Evolutionary conservation across 2,113 vertebrate genomes (phyloP).

Genomic region (Eurypyga helias): DNA sequence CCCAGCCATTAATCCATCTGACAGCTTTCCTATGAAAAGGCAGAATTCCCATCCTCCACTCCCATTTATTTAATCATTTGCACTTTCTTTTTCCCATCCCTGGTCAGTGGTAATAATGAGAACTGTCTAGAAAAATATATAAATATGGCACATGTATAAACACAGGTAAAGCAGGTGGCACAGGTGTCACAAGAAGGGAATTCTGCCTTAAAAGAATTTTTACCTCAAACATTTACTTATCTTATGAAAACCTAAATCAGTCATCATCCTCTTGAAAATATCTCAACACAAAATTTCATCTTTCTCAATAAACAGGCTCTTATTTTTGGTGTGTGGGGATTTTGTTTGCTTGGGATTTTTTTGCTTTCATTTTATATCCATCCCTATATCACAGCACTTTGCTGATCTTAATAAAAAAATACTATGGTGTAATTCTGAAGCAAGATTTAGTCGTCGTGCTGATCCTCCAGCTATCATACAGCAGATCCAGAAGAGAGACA

Average conservation of each 20-base stretch:
- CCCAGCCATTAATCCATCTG: conserved; percentile 47
- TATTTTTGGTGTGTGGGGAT: background rate
- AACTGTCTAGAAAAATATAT: conserved; percentile 14
- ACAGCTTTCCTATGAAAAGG: conserved; percentile 62
- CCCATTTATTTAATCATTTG: conserved; percentile 52
- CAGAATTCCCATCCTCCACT: conserved; percentile 22
- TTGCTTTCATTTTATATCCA: background rate
- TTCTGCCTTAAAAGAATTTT: background rate
- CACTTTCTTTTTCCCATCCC: background rate
- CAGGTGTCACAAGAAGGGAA: background rate
- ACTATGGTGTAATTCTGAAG: background rate
- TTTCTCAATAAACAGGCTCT: background rate
- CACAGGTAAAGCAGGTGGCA: background rate
- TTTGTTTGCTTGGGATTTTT: background rate
- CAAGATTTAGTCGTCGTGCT: background rate
- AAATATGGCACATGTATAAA: background rate
- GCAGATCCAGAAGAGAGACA: background rate
- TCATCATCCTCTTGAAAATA: background rate
- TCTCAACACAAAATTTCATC: background rate
- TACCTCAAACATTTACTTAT: background rate
- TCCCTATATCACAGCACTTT: background rate
- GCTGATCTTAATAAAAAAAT: background rate
- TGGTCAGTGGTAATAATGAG: background rate
- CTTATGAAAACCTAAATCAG: background rate
- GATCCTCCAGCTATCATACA: background rate